phyloP scores from a whole-genome alignment of 1,140 invertebrate species.

The Scaptomyza graminum region DNA sequence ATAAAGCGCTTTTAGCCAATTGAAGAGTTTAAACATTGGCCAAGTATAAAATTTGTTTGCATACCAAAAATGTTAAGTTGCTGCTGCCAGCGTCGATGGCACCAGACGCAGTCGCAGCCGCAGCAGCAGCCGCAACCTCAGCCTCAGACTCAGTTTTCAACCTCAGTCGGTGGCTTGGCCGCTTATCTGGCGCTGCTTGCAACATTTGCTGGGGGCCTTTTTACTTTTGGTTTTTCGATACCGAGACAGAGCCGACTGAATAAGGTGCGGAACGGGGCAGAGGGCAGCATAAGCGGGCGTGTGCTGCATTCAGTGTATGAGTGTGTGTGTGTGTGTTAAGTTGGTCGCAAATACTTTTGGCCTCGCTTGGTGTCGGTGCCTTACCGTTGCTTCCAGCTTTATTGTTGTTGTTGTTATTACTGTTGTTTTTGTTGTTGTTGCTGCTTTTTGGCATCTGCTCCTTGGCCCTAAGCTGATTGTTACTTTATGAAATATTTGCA shows the following conservation, averaged over 20 bases:
- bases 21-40: slow-evolving; percentile 83
- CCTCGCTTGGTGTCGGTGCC: slow-evolving; percentile 74
- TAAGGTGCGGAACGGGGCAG: slow-evolving; percentile 24
- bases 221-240: slow-evolving; percentile 81
- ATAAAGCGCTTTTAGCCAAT: slow-evolving; percentile 73
- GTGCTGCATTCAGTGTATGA: slow-evolving; percentile 58
- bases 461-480: slow-evolving; percentile 77
- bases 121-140: too few relatives aligned
- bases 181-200: slow-evolving; percentile 76
- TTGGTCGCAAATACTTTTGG: slow-evolving; percentile 78
- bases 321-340: slow-evolving; percentile 57
- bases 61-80: slow-evolving; percentile 76
- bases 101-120: slow-evolving; percentile 25
- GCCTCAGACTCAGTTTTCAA: slow-evolving; percentile 43
- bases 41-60: slow-evolving; percentile 82
- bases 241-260: slow-evolving; percentile 51
- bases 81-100: slow-evolving; percentile 45
- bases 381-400: slow-evolving; percentile 52
- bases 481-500: slow-evolving; percentile 80
- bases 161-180: slow-evolving; percentile 48
- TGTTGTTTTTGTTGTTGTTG: slow-evolving; percentile 41
- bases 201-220: slow-evolving; percentile 76
- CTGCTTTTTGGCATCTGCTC: slow-evolving; percentile 78
- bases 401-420: slow-evolving; percentile 25
- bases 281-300: slow-evolving; percentile 45